Evolutionary conservation across 2,113 vertebrate species (phyloP).

Genomic region (Cyphomyrus discorhynchus): DNA sequence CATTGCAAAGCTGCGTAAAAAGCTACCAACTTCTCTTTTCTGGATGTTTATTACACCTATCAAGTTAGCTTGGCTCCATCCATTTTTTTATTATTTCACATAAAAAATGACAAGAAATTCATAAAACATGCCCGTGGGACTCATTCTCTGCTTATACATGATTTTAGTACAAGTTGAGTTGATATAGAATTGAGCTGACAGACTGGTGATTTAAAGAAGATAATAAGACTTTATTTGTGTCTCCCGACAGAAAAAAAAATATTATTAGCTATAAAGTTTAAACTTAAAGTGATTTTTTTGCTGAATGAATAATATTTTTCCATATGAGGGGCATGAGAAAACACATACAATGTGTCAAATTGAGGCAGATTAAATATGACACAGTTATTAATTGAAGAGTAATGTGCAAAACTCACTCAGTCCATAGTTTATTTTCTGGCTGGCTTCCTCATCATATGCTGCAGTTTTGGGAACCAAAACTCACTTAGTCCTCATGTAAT

Average conservation of each 20-base stretch:
- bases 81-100: neutral
- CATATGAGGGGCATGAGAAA: neutral
- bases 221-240: neutral
- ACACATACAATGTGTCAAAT: neutral
- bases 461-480: neutral
- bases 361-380: neutral
- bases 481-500: neutral
- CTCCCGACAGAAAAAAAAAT: neutral
- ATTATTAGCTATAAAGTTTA: neutral
- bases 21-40: neutral
- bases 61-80: neutral
- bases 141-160: neutral
- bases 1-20: neutral
- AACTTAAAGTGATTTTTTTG: neutral
- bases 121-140: neutral
- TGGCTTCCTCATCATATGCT: neutral
- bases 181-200: neutral
- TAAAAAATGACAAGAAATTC: neutral
- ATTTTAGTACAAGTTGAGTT: neutral
- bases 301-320: neutral
- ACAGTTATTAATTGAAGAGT: neutral
- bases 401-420: neutral
- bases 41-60: neutral
- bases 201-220: neutral
- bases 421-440: neutral